Percentiles rank a stretch among this genome's conserved stretches.
Conservation (phyloP, 2,113 vertebrate species). For the Cisticola juncidis region DNA sequence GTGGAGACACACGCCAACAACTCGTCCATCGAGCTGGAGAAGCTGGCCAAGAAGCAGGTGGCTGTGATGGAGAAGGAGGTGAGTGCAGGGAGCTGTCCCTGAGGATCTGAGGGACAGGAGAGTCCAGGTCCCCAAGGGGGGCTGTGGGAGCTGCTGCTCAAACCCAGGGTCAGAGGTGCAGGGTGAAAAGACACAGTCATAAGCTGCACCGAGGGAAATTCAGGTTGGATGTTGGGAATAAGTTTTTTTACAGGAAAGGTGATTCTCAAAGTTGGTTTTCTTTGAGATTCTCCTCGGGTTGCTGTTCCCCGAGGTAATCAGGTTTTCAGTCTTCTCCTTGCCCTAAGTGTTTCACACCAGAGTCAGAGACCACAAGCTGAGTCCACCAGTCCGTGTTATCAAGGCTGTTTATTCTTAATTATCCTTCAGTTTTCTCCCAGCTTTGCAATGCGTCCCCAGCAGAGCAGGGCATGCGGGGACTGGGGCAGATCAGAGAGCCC, state of each 20-base stretch:
- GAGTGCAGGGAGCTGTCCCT: neutral
- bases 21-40: constrained; percentile 99
- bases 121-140: neutral
- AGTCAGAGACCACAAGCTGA: no score
- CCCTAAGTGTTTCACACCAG: no score
- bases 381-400: no score
- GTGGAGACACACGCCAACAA: constrained; percentile 99
- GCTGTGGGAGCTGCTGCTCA: neutral
- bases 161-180: neutral
- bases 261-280: no score
- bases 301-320: no score
- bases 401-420: no score
- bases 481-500: no score
- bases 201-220: neutral
- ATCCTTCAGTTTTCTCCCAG: no score
- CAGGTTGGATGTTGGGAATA: neutral
- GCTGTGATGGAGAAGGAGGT: constrained; percentile 97
- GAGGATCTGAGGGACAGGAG: neutral
- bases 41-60: constrained; percentile 96
- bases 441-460: no score
- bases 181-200: accelerated
- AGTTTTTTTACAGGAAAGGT: neutral
- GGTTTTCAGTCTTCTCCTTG: no score
- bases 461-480: no score
- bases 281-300: no score